These are phyloP conservation scores for Melipona quadrifasciata DNA, from an alignment of 1,140 invertebrate genomes.

Conservation along the genomic window DNA sequence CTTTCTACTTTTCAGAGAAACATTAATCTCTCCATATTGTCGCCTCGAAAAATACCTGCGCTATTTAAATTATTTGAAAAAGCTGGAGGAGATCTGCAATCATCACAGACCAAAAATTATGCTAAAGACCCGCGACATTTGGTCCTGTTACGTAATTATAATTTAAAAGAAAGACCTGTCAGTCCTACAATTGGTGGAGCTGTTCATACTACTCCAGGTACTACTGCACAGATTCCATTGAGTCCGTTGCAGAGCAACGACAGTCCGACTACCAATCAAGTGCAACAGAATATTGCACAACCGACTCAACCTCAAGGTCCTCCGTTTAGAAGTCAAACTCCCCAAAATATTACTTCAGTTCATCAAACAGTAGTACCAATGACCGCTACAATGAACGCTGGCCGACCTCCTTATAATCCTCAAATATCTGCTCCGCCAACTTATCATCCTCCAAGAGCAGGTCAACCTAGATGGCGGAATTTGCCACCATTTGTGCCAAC, in stretches of 20 bases:
- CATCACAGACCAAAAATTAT: conserved; percentile 93
- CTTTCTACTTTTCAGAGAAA: conserved; percentile 84
- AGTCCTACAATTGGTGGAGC: conserved; percentile 84
- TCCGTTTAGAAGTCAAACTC: conserved; percentile 74
- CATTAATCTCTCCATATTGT: conserved; percentile 93
- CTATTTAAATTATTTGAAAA: conserved; percentile 91
- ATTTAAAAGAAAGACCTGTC: conserved; percentile 90
- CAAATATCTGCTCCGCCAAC: conserved; percentile 82
- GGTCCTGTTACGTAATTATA: conserved; percentile 86
- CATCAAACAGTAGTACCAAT: conserved; percentile 74
- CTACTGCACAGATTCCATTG: conserved; percentile 77
- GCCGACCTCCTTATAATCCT: conserved; percentile 77
- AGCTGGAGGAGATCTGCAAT: conserved; percentile 91
- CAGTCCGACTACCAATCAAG: conserved; percentile 82
- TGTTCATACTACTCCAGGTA: conserved; percentile 73
- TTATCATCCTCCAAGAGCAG: conserved; percentile 78
- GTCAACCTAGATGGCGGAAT: conserved; percentile 76
- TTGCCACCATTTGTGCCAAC: conserved; percentile 73
- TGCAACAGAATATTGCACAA: conserved; percentile 74
- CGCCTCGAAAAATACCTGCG: conserved; percentile 92
- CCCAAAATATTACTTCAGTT: conserved; percentile 77
- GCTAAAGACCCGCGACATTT: conserved; percentile 93
- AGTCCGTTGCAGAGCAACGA: conserved; percentile 84
- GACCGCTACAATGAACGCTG: conserved; percentile 69
- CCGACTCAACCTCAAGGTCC: conserved; percentile 73